These are phyloP conservation scores for Patiria miniata DNA, from an alignment of 35 echinoderm and acorn worm species.

Conservation along the genomic window DNA sequence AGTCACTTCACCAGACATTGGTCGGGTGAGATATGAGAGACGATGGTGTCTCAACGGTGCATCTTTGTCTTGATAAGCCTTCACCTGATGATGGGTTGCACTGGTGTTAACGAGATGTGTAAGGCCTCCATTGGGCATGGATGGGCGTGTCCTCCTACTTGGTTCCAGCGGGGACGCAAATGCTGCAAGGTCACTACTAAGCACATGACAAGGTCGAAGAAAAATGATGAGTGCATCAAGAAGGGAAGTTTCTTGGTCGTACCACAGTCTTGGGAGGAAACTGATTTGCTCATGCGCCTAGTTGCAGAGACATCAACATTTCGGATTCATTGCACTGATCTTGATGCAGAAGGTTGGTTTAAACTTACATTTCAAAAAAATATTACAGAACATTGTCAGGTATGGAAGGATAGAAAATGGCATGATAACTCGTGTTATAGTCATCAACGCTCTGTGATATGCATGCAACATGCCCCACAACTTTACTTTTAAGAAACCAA, in stretches of 20 bases:
- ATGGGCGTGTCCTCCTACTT: neutral
- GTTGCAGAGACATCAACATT: too few relatives aligned
- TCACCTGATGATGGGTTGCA: neutral
- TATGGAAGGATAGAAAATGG: too few relatives aligned
- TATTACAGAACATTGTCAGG: too few relatives aligned
- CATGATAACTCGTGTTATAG: too few relatives aligned
- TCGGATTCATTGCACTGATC: neutral
- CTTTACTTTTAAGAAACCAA: too few relatives aligned
- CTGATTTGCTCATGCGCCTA: neutral
- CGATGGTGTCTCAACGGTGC: too few relatives aligned
- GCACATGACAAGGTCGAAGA: neutral
- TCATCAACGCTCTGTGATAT: too few relatives aligned
- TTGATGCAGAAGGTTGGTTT: constrained; percentile 3
- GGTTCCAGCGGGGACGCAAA: neutral
- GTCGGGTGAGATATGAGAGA: too few relatives aligned
- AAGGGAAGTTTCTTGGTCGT: neutral
- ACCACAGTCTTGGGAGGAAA: neutral
- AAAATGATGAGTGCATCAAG: neutral
- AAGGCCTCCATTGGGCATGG: neutral
- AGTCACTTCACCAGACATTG: too few relatives aligned
- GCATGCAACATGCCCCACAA: too few relatives aligned
- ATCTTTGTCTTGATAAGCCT: too few relatives aligned
- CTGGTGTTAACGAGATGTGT: neutral
- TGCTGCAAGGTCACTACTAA: neutral
- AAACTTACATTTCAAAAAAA: too few relatives aligned